Conservation (phyloP, 2,888 invertebrate genomes). For the Schrankia costaestrigalis region DNA sequence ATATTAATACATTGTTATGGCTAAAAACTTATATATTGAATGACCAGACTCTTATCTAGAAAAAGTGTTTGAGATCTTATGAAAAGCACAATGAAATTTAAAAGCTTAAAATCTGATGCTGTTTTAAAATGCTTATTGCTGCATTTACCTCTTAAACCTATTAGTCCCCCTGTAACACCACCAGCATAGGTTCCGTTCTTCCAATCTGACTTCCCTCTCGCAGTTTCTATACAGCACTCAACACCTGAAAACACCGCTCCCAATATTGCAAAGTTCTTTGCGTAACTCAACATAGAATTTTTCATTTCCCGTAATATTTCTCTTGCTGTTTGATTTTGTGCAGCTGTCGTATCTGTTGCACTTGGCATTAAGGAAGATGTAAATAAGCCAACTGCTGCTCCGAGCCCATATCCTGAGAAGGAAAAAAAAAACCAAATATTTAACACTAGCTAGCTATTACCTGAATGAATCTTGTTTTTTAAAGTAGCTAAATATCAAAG, state of each 20-base stretch:
- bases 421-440: background rate
- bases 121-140: no score
- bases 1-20: no score
- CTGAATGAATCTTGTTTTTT: no score
- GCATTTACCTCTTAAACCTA: conserved; percentile 87
- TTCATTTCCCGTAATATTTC: conserved; percentile 96
- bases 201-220: conserved; percentile 97
- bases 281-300: conserved; percentile 93
- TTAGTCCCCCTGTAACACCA: conserved; percentile 95
- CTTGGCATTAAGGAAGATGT: conserved; percentile 97
- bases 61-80: no score
- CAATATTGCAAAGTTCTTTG: conserved; percentile 98
- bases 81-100: no score
- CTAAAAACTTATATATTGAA: no score
- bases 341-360: conserved; percentile 83
- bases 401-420: conserved; percentile 92
- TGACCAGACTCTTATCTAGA: no score
- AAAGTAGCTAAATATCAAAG: no score
- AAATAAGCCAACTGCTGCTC: conserved; percentile 97
- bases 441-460: background rate
- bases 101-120: no score
- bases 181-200: conserved; percentile 98
- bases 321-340: conserved; percentile 89
- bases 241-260: conserved; percentile 96
- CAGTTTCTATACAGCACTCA: conserved; percentile 97